A percentile compares a stretch with the other conserved stretches of the same genome.
phyloP scores from a whole-genome alignment of 2,888 invertebrate genomes.

The Gnatocerus cornutus region DNA sequence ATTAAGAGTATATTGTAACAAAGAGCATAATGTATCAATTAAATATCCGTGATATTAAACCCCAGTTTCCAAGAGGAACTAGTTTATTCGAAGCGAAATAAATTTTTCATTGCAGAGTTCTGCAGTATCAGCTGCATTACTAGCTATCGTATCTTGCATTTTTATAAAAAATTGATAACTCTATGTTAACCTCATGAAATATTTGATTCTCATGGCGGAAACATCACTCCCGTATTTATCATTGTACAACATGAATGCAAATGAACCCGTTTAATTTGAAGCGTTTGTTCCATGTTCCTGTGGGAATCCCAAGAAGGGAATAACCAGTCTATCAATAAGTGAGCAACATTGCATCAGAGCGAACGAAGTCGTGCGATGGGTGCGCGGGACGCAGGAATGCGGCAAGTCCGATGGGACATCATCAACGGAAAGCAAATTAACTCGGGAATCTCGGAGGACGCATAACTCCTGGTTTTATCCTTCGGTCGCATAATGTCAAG shows the following conservation, averaged over 20 bases:
- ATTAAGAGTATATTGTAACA: conserved; percentile 2
- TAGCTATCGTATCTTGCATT: background rate
- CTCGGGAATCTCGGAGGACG: conserved; percentile 66
- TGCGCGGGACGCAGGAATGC: conserved; percentile 54
- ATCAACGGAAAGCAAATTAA: conserved; percentile 70
- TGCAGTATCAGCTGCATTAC: conserved; percentile 9
- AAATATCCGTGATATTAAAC: conserved; percentile 3
- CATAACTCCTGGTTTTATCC: conserved; percentile 69
- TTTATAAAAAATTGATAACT: background rate
- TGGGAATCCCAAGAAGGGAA: conserved; percentile 24
- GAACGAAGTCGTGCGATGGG: conserved; percentile 24
- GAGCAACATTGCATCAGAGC: conserved; percentile 35
- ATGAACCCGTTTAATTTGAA: conserved; percentile 24
- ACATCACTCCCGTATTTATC: conserved; percentile 1
- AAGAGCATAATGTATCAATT: conserved; percentile 10
- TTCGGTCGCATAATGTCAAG: conserved; percentile 67
- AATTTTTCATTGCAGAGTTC: conserved; percentile 1
- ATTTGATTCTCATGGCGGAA: background rate
- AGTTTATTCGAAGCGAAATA: conserved; percentile 2
- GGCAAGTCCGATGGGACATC: conserved; percentile 66
- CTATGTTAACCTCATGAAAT: background rate
- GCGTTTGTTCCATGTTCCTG: conserved; percentile 15
- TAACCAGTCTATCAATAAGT: conserved; percentile 48
- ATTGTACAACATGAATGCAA: conserved; percentile 19
- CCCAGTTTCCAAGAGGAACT: background rate